Conservation (phyloP, 2,888 invertebrate species). For the Eupithecia insigniata region DNA sequence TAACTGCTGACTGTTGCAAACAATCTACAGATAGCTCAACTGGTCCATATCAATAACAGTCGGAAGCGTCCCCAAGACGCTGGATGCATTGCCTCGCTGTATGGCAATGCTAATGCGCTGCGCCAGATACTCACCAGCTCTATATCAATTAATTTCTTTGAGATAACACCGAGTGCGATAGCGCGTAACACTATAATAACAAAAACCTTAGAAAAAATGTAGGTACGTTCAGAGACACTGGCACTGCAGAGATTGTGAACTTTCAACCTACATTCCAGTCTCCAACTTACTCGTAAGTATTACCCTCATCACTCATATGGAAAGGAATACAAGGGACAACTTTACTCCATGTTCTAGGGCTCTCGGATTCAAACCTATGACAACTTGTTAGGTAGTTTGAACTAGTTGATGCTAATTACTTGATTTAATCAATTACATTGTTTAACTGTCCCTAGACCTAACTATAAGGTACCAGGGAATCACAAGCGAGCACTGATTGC, state of each 20-base stretch:
- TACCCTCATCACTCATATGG: conserved; percentile 7
- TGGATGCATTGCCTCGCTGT: too few species aligned
- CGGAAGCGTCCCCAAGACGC: too few species aligned
- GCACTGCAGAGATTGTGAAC: neutral
- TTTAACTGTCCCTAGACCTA: neutral
- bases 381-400: conserved; percentile 19
- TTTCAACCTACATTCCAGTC: neutral
- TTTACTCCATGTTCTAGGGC: conserved; percentile 5
- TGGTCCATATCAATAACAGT: too few species aligned
- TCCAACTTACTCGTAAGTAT: neutral
- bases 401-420: conserved; percentile 18
- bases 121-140: too few species aligned
- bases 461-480: neutral
- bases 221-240: neutral
- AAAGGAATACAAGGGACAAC: neutral
- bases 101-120: too few species aligned
- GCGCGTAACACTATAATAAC: too few species aligned
- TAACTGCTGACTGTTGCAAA: too few species aligned
- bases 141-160: too few species aligned
- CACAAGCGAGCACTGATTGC: conserved; percentile 2
- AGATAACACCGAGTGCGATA: too few species aligned
- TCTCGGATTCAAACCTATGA: conserved; percentile 16
- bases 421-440: conserved; percentile 14
- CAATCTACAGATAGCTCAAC: too few species aligned
- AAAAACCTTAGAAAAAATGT: too few species aligned